phyloP scores from a whole-genome alignment of 2,888 invertebrate species.

The Seira ritae region DNA sequence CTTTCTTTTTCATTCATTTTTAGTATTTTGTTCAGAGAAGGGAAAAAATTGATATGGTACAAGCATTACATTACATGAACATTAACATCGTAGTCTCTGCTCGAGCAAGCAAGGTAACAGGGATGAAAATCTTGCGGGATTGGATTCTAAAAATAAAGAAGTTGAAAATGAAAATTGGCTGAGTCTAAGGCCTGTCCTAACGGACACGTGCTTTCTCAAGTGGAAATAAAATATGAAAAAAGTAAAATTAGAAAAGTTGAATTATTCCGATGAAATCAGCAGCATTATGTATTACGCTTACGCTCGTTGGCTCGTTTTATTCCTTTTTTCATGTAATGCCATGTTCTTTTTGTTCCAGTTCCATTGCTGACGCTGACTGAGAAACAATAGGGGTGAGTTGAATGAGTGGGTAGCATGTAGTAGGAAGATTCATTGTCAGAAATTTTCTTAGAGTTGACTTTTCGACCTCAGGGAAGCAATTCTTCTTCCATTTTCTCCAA shows the following conservation, averaged over 20 bases:
- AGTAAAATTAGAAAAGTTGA: conserved; percentile 14
- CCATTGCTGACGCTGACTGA: not conserved
- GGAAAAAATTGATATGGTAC: not conserved
- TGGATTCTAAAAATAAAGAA: not conserved
- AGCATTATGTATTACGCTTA: not conserved
- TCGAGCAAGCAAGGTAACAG: not conserved
- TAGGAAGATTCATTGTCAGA: not conserved
- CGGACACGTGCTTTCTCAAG: conserved; percentile 7
- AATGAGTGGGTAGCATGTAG: no score
- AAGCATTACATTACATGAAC: not conserved
- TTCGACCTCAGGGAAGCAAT: not conserved
- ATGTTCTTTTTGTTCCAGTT: no score
- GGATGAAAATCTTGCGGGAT: conserved; percentile 4
- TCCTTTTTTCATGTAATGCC: no score
- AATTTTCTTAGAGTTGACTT: conserved; percentile 6
- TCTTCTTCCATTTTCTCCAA: not conserved
- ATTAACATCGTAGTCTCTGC: not conserved
- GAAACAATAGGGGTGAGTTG: not conserved
- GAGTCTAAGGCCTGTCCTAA: not conserved
- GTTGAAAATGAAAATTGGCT: not conserved
- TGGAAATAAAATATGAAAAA: conserved; percentile 16
- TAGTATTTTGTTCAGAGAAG: not conserved
- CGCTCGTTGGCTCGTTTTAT: no score
- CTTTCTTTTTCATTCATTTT: not conserved
- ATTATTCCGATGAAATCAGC: conserved; percentile 6